Conservation (phyloP, 1,140 invertebrate species). For the Acromyrmex echinatior region DNA sequence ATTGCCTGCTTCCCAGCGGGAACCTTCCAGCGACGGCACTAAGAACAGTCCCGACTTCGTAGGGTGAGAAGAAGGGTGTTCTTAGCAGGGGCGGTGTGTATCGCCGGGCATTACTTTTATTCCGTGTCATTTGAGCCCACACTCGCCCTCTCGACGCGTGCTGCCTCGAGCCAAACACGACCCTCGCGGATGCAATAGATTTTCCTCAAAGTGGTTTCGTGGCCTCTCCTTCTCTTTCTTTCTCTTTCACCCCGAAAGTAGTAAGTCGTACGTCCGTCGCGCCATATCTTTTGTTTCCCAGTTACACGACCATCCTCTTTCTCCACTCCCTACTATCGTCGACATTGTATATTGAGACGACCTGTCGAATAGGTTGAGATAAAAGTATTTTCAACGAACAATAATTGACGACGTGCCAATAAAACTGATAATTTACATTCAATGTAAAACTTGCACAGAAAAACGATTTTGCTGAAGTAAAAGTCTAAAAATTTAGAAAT, state of each 20-base stretch:
- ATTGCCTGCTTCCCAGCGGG: conserved; percentile 80
- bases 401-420: neutral
- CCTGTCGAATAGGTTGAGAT: conserved; percentile 17
- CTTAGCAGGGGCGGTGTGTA: conserved; percentile 77
- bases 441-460: neutral
- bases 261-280: conserved; percentile 49
- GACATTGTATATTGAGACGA: conserved; percentile 61
- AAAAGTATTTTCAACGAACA: neutral
- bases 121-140: conserved; percentile 87
- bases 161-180: conserved; percentile 60
- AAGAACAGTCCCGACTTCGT: conserved; percentile 67
- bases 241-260: conserved; percentile 11
- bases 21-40: conserved; percentile 71
- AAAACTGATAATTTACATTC: neutral
- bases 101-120: conserved; percentile 86
- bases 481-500: no score
- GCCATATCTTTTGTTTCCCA: conserved; percentile 65
- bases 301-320: conserved; percentile 41
- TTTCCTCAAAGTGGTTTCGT: conserved; percentile 82
- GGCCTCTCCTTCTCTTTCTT: conserved; percentile 51
- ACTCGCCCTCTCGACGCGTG: conserved; percentile 74
- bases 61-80: conserved; percentile 73
- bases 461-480: no score
- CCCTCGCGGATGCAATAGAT: conserved; percentile 82
- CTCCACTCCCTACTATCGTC: conserved; percentile 32